Evolutionary conservation across 1,140 invertebrate genomes (phyloP).

Genomic region (Chironomus tepperi): DNA sequence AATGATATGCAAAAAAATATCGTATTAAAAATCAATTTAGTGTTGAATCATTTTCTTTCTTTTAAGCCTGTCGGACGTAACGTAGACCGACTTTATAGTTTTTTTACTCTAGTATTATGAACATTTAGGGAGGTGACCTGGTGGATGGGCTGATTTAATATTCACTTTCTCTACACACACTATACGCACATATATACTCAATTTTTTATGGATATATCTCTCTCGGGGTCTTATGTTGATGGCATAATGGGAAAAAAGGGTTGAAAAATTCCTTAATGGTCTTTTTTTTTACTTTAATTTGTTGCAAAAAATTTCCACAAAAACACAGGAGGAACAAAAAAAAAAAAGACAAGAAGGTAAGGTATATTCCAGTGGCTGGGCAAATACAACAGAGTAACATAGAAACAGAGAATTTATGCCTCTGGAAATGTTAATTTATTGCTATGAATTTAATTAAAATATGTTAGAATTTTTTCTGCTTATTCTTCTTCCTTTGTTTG

Average conservation of each 20-base stretch:
- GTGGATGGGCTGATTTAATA: not conserved
- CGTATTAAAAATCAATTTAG: conserved; percentile 20
- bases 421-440: conserved; percentile 18
- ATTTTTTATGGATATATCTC: not conserved
- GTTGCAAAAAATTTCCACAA: not conserved
- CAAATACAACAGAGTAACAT: too few relatives aligned
- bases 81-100: too few relatives aligned
- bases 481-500: not conserved
- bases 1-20: conserved; percentile 22
- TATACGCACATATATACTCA: not conserved
- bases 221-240: not conserved
- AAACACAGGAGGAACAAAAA: not conserved
- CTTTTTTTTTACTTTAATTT: conserved; percentile 9
- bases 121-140: not conserved
- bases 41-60: not conserved
- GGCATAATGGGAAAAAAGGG: conserved; percentile 17
- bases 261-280: conserved; percentile 19
- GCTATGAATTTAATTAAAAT: conserved; percentile 22
- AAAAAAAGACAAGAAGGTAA: not conserved
- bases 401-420: not conserved
- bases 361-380: not conserved
- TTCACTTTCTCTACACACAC: too few relatives aligned
- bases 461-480: not conserved
- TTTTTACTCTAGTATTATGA: not conserved
- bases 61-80: too few relatives aligned